A percentile compares a stretch with the other conserved stretches of the same genome.
These are phyloP conservation scores for Eremobia ochroleuca DNA, from an alignment of 2,888 invertebrate genomes.

Conservation along the genomic window DNA sequence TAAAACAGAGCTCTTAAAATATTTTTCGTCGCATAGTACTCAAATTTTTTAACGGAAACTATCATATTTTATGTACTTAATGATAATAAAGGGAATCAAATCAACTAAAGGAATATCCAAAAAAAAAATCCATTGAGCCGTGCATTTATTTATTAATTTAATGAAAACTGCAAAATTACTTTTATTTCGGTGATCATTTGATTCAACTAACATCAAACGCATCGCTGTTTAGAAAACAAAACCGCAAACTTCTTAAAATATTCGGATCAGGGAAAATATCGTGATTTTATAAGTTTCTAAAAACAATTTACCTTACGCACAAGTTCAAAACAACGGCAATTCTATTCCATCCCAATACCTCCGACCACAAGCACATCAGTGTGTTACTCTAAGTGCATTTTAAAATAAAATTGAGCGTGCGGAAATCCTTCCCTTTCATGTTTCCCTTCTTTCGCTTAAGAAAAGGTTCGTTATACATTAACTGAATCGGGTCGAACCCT, in stretches of 20 bases:
- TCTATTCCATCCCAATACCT: slow-evolving; percentile 41
- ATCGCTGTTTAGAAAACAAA: no score
- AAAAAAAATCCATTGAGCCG: no score
- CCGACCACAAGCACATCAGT: slow-evolving; percentile 48
- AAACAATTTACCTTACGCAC: slow-evolving; percentile 29
- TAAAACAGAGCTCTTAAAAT: no score
- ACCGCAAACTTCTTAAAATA: slow-evolving; percentile 11
- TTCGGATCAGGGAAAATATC: not conserved
- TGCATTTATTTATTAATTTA: no score
- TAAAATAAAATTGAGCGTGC: slow-evolving; percentile 60
- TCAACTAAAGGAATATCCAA: no score
- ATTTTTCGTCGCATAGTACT: no score
- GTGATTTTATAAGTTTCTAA: slow-evolving; percentile 24
- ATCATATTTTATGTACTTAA: no score
- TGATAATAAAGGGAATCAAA: no score
- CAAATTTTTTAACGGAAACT: no score
- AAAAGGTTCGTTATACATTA: slow-evolving; percentile 65
- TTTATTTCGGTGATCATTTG: no score
- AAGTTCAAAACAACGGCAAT: slow-evolving; percentile 39
- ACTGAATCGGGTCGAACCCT: slow-evolving; percentile 56
- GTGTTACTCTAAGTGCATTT: slow-evolving; percentile 59
- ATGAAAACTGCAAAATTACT: no score
- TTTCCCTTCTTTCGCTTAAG: slow-evolving; percentile 58
- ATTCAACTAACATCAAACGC: no score
- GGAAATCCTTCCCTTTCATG: slow-evolving; percentile 61